Conservation (phyloP, 2,797 vertebrate species). For the Sebastolobus altivelis region DNA sequence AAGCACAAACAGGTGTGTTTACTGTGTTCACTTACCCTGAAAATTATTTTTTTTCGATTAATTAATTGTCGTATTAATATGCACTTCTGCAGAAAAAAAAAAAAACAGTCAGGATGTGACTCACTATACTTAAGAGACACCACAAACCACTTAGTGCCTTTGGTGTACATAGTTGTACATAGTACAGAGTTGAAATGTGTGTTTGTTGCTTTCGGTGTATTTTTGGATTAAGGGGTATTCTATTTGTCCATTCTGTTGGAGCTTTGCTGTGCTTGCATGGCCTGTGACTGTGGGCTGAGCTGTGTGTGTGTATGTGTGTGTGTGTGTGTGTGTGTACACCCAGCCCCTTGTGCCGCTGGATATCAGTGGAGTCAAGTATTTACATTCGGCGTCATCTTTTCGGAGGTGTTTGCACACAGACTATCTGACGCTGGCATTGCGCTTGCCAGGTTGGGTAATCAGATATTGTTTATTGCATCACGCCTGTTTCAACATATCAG, state of each 20-base stretch:
- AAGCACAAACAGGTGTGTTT: conserved; percentile 41
- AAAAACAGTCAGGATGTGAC: conserved; percentile 26
- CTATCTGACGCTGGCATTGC: conserved; percentile 66
- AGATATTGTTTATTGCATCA: conserved; percentile 83
- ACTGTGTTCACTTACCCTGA: conserved; percentile 24
- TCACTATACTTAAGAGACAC: conserved; percentile 34
- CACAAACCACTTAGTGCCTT: conserved; percentile 37
- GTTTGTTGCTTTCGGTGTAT: conserved; percentile 61
- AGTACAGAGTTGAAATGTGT: conserved; percentile 39
- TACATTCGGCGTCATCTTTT: conserved; percentile 71
- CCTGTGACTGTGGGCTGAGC: conserved; percentile 33
- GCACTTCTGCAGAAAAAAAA: conserved; percentile 10
- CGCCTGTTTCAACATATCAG: conserved; percentile 83
- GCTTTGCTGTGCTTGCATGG: conserved; percentile 49
- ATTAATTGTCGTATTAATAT: conserved; percentile 30
- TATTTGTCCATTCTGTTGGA: conserved; percentile 65
- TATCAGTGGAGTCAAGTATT: conserved; percentile 73
- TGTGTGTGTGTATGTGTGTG: conserved; percentile 28
- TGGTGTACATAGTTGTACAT: conserved; percentile 23
- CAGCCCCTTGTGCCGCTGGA: conserved; percentile 43
- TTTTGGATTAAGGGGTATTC: conserved; percentile 59
- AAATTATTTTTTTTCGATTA: background rate
- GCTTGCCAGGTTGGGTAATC: conserved; percentile 82
- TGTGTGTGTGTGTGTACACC: conserved; percentile 30
- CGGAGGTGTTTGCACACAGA: conserved; percentile 76